These are phyloP conservation scores for Vanessa atalanta DNA, from an alignment of 1,140 invertebrate genomes.

Conservation along the genomic window DNA sequence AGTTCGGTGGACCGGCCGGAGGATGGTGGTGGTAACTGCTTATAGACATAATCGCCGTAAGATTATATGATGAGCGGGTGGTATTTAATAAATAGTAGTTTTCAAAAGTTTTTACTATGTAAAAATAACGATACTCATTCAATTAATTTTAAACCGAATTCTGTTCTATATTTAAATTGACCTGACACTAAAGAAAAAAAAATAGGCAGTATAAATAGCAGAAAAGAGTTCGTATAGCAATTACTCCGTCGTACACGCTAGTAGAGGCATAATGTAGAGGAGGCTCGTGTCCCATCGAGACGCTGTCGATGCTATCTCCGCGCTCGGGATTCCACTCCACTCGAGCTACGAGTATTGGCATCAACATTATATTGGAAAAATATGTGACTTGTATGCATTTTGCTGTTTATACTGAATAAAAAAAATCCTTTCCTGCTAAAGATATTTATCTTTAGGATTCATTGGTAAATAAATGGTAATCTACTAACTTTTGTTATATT, in stretches of 20 bases:
- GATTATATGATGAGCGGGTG: too few relatives aligned
- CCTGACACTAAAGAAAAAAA: constrained; percentile 9
- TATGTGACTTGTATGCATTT: background rate
- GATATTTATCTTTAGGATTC: too few relatives aligned
- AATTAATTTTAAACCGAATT: background rate
- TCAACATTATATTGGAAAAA: constrained; percentile 4
- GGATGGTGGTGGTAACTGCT: too few relatives aligned
- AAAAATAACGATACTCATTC: too few relatives aligned
- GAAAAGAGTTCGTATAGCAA: constrained; percentile 36
- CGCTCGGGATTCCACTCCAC: constrained; percentile 27
- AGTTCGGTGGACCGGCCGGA: too few relatives aligned
- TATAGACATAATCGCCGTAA: too few relatives aligned
- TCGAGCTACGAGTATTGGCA: constrained; percentile 16
- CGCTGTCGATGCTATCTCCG: constrained; percentile 28
- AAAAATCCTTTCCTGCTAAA: background rate
- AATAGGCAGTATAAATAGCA: constrained; percentile 9
- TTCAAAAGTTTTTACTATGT: too few relatives aligned
- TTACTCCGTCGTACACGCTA: constrained; percentile 44
- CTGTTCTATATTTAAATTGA: background rate
- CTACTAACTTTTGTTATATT: too few relatives aligned
- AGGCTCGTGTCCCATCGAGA: constrained; percentile 53
- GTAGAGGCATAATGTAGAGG: constrained; percentile 48
- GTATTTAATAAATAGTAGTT: too few relatives aligned
- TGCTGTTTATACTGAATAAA: background rate
- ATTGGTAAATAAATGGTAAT: too few relatives aligned